Evolutionary conservation across 2,113 vertebrate genomes (phyloP), one percentile per base, ranked within the genome.

Genomic region (Puntigrus tetrazona): DNA sequence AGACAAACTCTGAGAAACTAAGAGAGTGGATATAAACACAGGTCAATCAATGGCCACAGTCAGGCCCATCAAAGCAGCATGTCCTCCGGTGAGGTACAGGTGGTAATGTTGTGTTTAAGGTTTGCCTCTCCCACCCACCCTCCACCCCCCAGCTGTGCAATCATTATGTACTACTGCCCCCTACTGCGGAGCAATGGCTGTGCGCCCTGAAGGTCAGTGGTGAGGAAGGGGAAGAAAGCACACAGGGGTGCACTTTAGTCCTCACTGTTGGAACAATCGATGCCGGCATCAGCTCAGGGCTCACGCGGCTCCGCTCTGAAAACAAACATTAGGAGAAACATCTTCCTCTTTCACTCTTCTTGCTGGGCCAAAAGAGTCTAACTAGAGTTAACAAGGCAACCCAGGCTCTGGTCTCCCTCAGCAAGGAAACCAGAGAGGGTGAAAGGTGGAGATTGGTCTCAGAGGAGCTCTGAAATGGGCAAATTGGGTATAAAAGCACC

Each of bases 111-210:
- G 84, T 89, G 91, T 90, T 90, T 91, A 92, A 90, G 89, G 87
- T 89, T 81, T 63, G 76, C 85, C 87, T 78, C 72, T 78, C 86
- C 61, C 65, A 41, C 82, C 79, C 79, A 38, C 31, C 81, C 16
- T 67, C 34, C 67, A 47, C 69, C 76, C 79, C 78, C 29, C 27
- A 65, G 81, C 90, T 92, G 89, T 90, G 85, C 90, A 89, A 90
- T 91, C 92, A 93, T 93, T 93, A 93, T 92, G 91, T 91, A 77
- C 89, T 92, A 90, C 92, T 94, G 93, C 93, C 93, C 89, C 93
- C 94, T 93, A 88, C 91, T 93, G 93, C 3, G 90, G 83, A 90
- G 85, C 87, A 70, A 79, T 43, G 86, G 90, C 87, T 90, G 85
- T 90, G 90, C 82, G 90, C 82, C 89, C 91, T 63, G 85, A 86